These are phyloP conservation scores for Ailurus styani DNA, from an alignment of 2,113 vertebrate species.

Conservation along the genomic window DNA sequence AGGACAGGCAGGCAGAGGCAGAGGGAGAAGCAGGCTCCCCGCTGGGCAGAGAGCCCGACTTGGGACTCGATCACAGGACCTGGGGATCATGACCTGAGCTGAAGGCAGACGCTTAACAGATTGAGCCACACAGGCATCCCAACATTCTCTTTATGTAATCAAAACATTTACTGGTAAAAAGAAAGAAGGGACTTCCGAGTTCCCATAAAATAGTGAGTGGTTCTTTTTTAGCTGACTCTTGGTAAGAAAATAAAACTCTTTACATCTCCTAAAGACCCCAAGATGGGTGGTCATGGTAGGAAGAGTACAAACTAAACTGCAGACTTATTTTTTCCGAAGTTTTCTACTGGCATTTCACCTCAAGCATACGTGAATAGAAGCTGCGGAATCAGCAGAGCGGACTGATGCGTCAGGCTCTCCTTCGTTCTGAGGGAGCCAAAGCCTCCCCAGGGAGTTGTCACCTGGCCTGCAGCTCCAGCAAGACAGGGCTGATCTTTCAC, in stretches of 20 bases:
- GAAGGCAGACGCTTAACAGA: background rate
- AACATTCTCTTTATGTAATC: background rate
- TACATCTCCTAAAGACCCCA: background rate
- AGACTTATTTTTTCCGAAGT: background rate
- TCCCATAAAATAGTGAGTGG: background rate
- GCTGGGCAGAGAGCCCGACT: no score
- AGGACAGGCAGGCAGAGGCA: no score
- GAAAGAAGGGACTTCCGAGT: background rate
- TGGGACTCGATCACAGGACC: no score
- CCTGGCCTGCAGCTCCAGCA: constrained; percentile 4
- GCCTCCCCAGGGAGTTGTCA: background rate
- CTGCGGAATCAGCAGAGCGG: constrained; percentile 34
- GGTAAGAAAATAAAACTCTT: constrained; percentile 10
- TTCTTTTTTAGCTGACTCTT: background rate
- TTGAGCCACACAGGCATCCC: background rate
- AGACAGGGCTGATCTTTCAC: constrained; percentile 1
- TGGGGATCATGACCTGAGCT: no score
- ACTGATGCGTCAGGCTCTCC: background rate
- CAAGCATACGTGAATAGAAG: background rate
- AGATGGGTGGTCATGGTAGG: background rate
- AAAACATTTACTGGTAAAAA: background rate
- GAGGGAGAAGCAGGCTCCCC: no score
- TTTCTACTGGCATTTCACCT: background rate
- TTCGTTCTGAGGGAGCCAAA: background rate
- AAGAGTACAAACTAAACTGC: background rate